Conservation (phyloP, 2,113 vertebrate genomes). For the Mystacornis crossleyi region DNA sequence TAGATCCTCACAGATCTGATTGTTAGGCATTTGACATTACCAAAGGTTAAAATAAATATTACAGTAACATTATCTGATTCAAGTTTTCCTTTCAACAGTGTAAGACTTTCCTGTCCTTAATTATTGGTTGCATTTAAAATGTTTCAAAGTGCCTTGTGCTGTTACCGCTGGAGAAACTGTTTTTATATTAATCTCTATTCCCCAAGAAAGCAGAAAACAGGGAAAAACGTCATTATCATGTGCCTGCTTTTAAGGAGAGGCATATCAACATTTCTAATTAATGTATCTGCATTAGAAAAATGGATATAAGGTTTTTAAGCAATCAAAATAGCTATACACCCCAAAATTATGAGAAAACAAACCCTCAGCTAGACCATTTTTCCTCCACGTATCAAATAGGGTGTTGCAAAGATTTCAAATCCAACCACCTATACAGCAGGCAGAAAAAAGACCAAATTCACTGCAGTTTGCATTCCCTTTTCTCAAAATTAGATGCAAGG, state of each 20-base stretch:
- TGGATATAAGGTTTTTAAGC: not conserved
- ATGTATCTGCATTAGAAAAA: not conserved
- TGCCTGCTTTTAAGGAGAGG: not conserved
- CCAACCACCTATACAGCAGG: not conserved
- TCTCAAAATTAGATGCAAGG: not conserved
- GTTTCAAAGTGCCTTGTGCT: not conserved
- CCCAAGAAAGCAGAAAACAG: not conserved
- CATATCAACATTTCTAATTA: not conserved
- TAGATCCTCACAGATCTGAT: not conserved
- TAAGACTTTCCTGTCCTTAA: not conserved
- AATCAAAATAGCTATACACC: not conserved
- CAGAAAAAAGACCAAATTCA: not conserved
- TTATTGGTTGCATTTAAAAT: not conserved
- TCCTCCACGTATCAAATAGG: not conserved
- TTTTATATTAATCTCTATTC: not conserved
- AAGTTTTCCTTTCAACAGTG: not conserved
- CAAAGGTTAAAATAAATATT: not conserved
- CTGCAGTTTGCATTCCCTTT: not conserved
- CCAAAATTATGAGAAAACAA: not conserved
- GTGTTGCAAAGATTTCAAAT: not conserved
- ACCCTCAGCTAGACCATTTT: not conserved
- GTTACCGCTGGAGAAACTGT: not conserved
- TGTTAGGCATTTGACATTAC: not conserved
- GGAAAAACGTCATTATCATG: not conserved
- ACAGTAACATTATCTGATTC: not conserved